Conservation (phyloP, 2,797 vertebrate species). For the Hyperoplus lanceolatus region DNA sequence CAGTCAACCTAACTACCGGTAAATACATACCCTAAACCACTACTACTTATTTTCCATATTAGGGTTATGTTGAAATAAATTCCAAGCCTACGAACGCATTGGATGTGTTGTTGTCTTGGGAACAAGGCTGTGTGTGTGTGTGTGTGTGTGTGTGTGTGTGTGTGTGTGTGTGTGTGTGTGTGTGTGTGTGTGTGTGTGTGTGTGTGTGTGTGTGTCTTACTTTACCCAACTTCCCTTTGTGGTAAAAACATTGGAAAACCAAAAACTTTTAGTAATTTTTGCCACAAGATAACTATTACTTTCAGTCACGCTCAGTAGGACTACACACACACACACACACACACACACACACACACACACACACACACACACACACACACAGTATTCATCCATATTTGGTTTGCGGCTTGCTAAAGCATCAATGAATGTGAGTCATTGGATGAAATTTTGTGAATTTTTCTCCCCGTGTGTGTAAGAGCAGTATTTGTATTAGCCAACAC, state of each 20-base stretch:
- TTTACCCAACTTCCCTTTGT: neutral
- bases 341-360: too few species aligned
- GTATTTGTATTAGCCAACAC: conserved; percentile 28
- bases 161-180: conserved; percentile 1
- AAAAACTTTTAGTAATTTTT: too few species aligned
- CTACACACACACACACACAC: neutral
- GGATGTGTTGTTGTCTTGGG: too few species aligned
- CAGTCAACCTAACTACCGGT: too few species aligned
- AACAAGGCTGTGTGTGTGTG: neutral
- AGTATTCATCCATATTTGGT: conserved; percentile 9
- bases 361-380: too few species aligned
- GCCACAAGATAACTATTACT: neutral
- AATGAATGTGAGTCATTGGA: conserved; percentile 33
- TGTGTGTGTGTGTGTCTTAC: neutral
- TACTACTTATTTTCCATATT: too few species aligned
- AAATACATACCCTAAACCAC: too few species aligned
- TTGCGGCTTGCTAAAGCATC: conserved; percentile 16
- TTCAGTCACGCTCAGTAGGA: neutral
- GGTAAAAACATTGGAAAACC: too few species aligned
- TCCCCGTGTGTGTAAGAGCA: conserved; percentile 21
- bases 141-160: conserved; percentile 28
- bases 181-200: too few species aligned
- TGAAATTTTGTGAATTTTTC: conserved; percentile 25
- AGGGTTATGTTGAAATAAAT: too few species aligned
- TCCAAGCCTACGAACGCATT: too few species aligned